Conservation (phyloP, 2,113 vertebrate species). For the Tachycineta bicolor region DNA sequence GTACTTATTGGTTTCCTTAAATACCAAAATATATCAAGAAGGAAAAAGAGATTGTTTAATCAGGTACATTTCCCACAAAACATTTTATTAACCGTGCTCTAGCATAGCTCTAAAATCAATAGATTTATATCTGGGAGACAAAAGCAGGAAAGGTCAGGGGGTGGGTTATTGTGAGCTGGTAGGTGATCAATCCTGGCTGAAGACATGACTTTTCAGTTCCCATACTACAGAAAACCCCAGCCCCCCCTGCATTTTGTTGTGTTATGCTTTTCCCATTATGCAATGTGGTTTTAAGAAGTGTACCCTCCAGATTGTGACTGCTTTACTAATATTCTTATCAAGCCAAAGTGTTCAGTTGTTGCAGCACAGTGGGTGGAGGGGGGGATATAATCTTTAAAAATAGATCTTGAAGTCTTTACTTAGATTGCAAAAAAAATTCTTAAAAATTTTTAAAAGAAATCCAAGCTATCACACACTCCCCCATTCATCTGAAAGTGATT, state of each 20-base stretch:
- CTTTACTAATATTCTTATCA: constrained; percentile 46
- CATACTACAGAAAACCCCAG: background rate
- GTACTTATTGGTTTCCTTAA: constrained; percentile 6
- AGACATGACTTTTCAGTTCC: background rate
- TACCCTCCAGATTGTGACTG: constrained; percentile 42
- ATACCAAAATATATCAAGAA: background rate
- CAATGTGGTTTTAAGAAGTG: constrained; percentile 15
- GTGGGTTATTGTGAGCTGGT: background rate
- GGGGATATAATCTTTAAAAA: constrained; percentile 46
- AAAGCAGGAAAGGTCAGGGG: background rate
- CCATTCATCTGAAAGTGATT: constrained; percentile 64
- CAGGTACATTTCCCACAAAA: background rate
- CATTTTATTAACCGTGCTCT: background rate
- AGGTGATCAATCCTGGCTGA: background rate
- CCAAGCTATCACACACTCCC: constrained; percentile 59
- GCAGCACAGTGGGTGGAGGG: constrained; percentile 45
- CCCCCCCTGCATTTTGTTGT: background rate
- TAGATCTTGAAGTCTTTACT: constrained; percentile 62
- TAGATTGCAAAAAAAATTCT: constrained; percentile 23
- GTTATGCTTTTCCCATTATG: constrained; percentile 12
- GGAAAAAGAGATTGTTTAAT: background rate
- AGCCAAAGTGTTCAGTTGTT: constrained; percentile 48
- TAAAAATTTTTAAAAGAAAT: background rate
- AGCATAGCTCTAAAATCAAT: background rate
- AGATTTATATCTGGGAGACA: background rate